Evolutionary conservation across 2,888 invertebrate species (phyloP), one percentile per base, ranked within the genome.

Genomic region (Drosophila buzzatii): DNA sequence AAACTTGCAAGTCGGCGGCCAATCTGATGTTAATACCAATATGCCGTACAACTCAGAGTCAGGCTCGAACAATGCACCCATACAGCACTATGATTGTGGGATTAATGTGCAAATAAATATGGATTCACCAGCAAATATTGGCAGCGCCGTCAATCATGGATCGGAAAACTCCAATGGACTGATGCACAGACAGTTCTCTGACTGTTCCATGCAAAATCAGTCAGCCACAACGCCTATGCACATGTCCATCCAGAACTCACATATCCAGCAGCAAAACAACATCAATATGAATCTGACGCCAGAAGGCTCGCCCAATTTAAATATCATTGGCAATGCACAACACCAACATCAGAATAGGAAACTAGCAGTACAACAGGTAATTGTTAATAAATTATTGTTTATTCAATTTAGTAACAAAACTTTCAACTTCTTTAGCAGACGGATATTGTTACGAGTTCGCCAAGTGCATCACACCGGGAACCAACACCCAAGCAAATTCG

Each of bases 81-180:
- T 98, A 81, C 87, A 80, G 35, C 91, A 95, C 82, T 97, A 97
- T 87, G 96, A 96, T 64, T 97, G 97, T 85, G 97, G 98, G 82
- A 93, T 98, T 70, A 98, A 53, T 37, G 97, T 97, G 66, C 97
- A 97, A 90, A 92, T 98, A 67, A 97, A 97, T 0, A 93, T 98
- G 75, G 98, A 98, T 91, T 98, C 98, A 0, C 98, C 98, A 0
- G 96, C 97, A 0, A 97, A 97, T 45, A 97, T 98, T 79, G 96
- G 97, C 1, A 97, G 96, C 53, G 97, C 98, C 92, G 95, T 98
- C 93, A 96, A 96, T 10, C 97, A 97, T 81, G 95, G 95, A 89
- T 94, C 96, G 0, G 96, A 96, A 80, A 93, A 94, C 41, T 93
- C 93, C n/a, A 95, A 95, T 55, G 94, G 94, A 0, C 91, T 95